phyloP scores from a whole-genome alignment of 2,113 vertebrate genomes.

The Globicephala melas region DNA sequence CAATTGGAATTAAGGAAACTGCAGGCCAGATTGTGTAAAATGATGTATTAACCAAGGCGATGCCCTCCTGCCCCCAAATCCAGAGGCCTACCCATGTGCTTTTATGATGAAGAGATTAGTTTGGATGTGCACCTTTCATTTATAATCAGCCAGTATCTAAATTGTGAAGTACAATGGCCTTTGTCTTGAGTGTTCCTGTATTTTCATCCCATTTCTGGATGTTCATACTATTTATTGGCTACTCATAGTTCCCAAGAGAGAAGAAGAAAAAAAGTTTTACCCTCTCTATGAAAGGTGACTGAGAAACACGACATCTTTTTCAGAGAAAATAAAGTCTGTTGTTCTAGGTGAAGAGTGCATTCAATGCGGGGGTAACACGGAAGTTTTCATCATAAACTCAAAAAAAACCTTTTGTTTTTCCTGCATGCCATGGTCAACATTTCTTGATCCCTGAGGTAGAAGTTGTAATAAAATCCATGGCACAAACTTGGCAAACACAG shows the following conservation, averaged over 20 bases:
- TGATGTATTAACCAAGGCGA: background rate
- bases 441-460: slow-evolving; percentile 33
- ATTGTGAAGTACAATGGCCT: background rate
- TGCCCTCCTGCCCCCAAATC: background rate
- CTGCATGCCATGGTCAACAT: background rate
- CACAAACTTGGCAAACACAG: slow-evolving; percentile 43
- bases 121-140: background rate
- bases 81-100: background rate
- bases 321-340: background rate
- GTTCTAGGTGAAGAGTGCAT: background rate
- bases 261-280: background rate
- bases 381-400: background rate
- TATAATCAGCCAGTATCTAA: background rate
- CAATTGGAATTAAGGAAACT: background rate
- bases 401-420: slow-evolving; percentile 13
- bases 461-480: slow-evolving; percentile 48
- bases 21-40: background rate
- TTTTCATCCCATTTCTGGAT: background rate
- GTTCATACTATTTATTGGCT: background rate
- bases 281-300: background rate
- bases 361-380: background rate
- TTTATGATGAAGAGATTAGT: background rate
- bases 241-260: background rate
- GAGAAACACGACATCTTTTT: background rate
- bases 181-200: background rate